Conservation (phyloP, 2,113 vertebrate species). For the Bambusicola thoracicus region DNA sequence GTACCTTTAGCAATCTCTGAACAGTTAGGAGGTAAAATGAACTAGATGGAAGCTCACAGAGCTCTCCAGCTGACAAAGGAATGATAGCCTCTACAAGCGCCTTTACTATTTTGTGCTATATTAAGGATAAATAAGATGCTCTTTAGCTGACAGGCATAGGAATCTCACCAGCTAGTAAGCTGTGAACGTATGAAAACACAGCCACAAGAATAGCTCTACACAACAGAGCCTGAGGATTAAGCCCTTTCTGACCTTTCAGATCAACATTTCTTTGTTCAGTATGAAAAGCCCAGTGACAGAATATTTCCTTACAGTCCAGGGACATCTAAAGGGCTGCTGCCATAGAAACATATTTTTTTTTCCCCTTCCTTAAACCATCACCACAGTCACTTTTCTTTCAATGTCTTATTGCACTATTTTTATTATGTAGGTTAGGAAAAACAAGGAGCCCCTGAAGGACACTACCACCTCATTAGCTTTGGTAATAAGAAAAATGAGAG, state of each 20-base stretch:
- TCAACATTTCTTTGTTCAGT: background rate
- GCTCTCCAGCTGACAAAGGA: background rate
- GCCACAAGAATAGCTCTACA: background rate
- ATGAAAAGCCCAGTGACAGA: background rate
- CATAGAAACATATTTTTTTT: fast-evolving
- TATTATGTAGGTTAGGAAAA: background rate
- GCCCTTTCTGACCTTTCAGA: background rate
- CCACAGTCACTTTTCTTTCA: background rate
- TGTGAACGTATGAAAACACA: background rate
- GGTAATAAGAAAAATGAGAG: background rate
- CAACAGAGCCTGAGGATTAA: background rate
- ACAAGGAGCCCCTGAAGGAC: background rate
- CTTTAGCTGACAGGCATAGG: background rate
- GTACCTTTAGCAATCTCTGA: background rate
- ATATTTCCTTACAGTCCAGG: fast-evolving
- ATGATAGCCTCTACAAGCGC: fast-evolving
- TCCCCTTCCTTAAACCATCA: background rate
- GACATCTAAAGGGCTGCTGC: background rate
- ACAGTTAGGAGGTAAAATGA: background rate
- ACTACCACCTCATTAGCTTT: background rate
- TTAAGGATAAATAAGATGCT: background rate
- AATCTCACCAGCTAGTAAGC: background rate
- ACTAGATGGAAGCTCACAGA: background rate
- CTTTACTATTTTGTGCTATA: background rate
- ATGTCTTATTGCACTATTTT: background rate